phyloP scores from a whole-genome alignment of 2,888 invertebrate genomes.

The Lumbricus terrestris region DNA sequence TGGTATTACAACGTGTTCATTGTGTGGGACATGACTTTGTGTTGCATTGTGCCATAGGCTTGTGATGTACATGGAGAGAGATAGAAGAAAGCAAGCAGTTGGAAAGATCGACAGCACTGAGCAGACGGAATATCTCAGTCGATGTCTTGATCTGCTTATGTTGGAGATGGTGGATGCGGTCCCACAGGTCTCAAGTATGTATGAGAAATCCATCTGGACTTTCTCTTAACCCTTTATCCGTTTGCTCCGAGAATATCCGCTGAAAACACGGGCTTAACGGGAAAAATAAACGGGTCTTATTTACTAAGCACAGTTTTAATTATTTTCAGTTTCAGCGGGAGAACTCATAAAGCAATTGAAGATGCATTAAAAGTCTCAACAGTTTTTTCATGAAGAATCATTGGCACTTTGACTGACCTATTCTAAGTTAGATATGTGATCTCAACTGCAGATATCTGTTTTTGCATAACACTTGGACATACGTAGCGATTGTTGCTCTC shows the following conservation, averaged over 20 bases:
- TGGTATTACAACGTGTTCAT: background rate
- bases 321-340: background rate
- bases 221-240: no score
- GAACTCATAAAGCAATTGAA: background rate
- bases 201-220: background rate
- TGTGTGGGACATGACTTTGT: background rate
- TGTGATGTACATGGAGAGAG: conserved; percentile 58
- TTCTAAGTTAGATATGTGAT: background rate
- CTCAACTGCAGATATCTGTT: background rate
- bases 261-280: no score
- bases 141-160: conserved; percentile 52
- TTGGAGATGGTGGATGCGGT: conserved; percentile 46
- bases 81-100: conserved; percentile 52
- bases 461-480: background rate
- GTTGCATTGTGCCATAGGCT: conserved; percentile 42
- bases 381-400: background rate
- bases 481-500: background rate
- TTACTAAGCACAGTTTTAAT: background rate
- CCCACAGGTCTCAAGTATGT: conserved; percentile 34
- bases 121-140: conserved; percentile 48
- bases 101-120: conserved; percentile 42
- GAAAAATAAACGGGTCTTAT: no score
- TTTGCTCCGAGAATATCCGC: no score
- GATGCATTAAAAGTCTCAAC: background rate
- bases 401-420: background rate